Evolutionary conservation across 2,113 vertebrate species (phyloP), one percentile per base, ranked within the genome.

Genomic region (Psophia crepitans): DNA sequence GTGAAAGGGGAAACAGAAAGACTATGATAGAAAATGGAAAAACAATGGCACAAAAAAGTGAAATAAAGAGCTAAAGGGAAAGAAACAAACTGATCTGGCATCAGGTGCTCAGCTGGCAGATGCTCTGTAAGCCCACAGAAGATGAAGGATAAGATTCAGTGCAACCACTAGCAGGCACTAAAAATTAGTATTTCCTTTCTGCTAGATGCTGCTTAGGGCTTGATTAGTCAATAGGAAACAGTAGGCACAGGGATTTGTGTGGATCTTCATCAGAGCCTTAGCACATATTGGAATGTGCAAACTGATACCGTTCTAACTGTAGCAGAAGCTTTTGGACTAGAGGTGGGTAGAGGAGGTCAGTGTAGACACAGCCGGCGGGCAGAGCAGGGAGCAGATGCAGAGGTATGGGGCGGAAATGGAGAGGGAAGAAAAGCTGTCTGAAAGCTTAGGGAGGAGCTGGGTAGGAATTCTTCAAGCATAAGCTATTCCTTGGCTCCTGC

Each of bases 131-230:
- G 12, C 70, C 49, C 75, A 24, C 8, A 3, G 58, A 91, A 88
- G 37, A 79, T 56, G 58, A 83, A 70, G 49, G 51, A 89, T 65
- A 63, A 95, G 60, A 83, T 84, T 84, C 90, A 66, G 68, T 56
- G 44, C 71, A 92, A 66, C 96, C 96, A 88, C 96, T 96, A 97
- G 95, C 95, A 96, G 96, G 96, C 95, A 96, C 79, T 95, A 94
- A 91, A 91, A 96, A 96, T 54, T 69, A 84, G 35, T 77, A 33
- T 93, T 95, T 93, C 75, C 58, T 92, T 91, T 86, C 68, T 88
- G 70, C 21, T 78, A 28, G 89, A 71, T 54, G 28, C 65, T 91
- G 76, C 76, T 76, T 49, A 49, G 49, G 37, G 82, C 58, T 90
- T 65, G 85, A 65, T 92, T 43, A 82, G 74, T 84, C 79, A 85